Base-by-base conservation (phyloP, 1,140 invertebrate species). In the Drosophila saltans region DNA sequence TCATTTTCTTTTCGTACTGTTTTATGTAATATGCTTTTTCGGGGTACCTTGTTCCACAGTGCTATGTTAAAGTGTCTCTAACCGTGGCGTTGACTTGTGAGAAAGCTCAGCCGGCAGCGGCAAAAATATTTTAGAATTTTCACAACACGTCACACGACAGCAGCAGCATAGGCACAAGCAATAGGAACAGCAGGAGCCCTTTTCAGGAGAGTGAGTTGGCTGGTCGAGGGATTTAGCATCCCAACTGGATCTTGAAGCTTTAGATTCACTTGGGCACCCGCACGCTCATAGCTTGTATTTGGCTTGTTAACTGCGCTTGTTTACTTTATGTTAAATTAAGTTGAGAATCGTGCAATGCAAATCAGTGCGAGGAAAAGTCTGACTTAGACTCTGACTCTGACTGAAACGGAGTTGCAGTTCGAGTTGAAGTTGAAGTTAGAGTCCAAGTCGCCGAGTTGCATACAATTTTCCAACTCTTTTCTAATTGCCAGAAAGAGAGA, bases 291-390 rank as follows among this genome's bases (percentile, higher is more conserved):
- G 77, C 80, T 89, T 89, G 81, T 89, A 84, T 89, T 89, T 89
- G 81, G 81, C 89, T 91, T 91, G 89, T 91, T 91, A 91, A 84
- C 88, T 89, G 80, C 78, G 78, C 90, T 85, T 91, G 89, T 91
- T 91, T 91, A 91, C 89, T 91, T 91, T 91, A 91, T 91, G 89
- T 91, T 91, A 91, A 91, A 91, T 91, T 91, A 91, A 91, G 89
- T 91, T 91, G 81, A 91, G 78, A 91, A 90, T 91, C 89, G 89
- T 91, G 89, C 89, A 89, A 91, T 91, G 89, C 89, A 91, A 91
- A 91, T 91, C 89, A 91, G 89, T 88, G 80, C 77, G 81, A 76
- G 72, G 80, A 79, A 86, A 88, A 77, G 70, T 82, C 65, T 72
- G 69, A 69, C 68, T 43, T n/a, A n/a, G 41, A 43, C 45, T 52